Conservation (phyloP, 2,113 vertebrate genomes). For the Pyxicephalus adspersus region DNA sequence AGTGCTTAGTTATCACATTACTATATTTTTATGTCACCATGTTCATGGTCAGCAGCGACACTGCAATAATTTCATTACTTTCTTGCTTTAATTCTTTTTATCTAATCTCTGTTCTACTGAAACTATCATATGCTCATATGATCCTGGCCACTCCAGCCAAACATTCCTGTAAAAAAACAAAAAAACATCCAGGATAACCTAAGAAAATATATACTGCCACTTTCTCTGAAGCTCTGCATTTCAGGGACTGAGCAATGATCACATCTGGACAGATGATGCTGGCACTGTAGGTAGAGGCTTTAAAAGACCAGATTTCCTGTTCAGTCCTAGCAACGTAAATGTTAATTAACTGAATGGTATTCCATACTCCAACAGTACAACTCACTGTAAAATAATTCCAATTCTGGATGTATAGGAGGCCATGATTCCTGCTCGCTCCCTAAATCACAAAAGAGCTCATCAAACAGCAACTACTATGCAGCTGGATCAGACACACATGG, state of each 20-base stretch:
- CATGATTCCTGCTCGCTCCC: slow-evolving; percentile 18
- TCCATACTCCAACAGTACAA: slow-evolving; percentile 7
- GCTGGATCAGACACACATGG: slow-evolving; percentile 4
- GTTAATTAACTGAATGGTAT: slow-evolving; percentile 14
- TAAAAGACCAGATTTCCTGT: slow-evolving; percentile 9
- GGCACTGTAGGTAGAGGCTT: slow-evolving; percentile 1
- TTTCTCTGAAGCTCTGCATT: slow-evolving; percentile 1
- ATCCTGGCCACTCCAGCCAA: too few species aligned
- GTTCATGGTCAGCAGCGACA: too few species aligned
- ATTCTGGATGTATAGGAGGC: neutral
- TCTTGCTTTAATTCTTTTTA: too few species aligned
- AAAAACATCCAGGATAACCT: too few species aligned
- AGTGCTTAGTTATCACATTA: too few species aligned
- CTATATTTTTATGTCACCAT: too few species aligned
- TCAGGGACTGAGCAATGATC: neutral
- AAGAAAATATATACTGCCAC: neutral
- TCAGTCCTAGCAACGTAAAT: neutral
- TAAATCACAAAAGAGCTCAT: neutral
- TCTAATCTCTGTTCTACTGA: too few species aligned
- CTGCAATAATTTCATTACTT: too few species aligned
- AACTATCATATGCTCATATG: too few species aligned
- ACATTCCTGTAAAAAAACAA: too few species aligned
- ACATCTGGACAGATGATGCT: slow-evolving; percentile 29
- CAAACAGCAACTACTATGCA: neutral
- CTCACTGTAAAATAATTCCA: slow-evolving; percentile 16